Evolutionary conservation across 64 coral and sea anemone genomes (phyloP).

Genomic region (Actinia tenebrosa): DNA sequence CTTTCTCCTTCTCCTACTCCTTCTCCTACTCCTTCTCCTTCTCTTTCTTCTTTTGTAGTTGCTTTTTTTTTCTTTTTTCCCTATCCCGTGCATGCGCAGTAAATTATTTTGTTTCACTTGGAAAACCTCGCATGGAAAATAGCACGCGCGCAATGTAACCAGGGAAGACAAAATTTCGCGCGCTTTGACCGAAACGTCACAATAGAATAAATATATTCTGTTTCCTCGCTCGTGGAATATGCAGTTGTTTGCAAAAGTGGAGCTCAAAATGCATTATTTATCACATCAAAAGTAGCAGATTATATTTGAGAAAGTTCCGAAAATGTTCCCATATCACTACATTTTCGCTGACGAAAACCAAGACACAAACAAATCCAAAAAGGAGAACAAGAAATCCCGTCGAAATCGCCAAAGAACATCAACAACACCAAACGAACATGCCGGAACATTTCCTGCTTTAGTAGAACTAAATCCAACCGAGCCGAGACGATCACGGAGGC

Average conservation of each 20-base stretch:
- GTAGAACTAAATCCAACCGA: slow-evolving; percentile 11
- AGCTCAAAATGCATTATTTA: not conserved
- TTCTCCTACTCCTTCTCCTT: too few species aligned
- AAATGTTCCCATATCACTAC: not conserved
- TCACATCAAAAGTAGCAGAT: not conserved
- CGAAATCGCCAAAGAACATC: not conserved
- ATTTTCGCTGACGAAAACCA: not conserved
- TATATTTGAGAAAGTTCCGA: not conserved
- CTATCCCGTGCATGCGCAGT: too few species aligned
- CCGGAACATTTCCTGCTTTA: slow-evolving; percentile 32
- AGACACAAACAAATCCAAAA: not conserved
- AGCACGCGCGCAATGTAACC: not conserved
- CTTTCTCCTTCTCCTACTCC: not conserved
- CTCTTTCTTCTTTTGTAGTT: too few species aligned
- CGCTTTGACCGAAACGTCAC: not conserved
- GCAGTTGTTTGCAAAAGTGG: not conserved
- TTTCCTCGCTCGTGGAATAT: not conserved
- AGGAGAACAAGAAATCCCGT: not conserved
- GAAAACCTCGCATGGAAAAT: not conserved
- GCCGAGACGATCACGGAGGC: slow-evolving; percentile 24
- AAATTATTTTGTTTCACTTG: too few species aligned
- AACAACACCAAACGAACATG: not conserved
- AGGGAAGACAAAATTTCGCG: not conserved
- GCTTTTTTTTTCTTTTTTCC: too few species aligned
- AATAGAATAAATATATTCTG: not conserved